Evolutionary conservation across 2,797 vertebrate genomes (phyloP).

Genomic region (Hapalemur alaotrensis): DNA sequence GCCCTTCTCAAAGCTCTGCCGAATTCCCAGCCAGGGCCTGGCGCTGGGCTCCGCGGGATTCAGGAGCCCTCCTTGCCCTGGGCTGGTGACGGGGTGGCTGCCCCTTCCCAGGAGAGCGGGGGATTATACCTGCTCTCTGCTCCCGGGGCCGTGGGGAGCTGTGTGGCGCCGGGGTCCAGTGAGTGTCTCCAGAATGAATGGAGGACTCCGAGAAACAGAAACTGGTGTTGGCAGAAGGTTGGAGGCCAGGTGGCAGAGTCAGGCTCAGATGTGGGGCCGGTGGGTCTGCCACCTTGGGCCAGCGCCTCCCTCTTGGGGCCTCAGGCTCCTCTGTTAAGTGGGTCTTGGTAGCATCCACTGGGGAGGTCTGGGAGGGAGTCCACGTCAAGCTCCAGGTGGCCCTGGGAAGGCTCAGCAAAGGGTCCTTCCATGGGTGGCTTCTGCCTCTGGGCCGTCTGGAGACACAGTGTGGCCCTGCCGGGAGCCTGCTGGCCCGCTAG

Average conservation of each 20-base stretch:
- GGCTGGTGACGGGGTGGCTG: neutral
- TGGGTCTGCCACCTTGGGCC: neutral
- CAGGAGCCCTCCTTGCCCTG: neutral
- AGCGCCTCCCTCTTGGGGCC: neutral
- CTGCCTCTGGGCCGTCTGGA: neutral
- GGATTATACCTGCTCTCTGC: rapidly evolving
- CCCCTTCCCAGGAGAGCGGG: neutral
- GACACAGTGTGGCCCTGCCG: rapidly evolving
- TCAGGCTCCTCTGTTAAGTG: neutral
- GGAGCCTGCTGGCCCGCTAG: neutral
- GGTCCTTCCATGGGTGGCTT: neutral
- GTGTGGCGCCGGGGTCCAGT: neutral
- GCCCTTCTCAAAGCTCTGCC: neutral
- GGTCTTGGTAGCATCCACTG: rapidly evolving
- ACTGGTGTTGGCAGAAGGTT: neutral
- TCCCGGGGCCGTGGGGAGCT: neutral
- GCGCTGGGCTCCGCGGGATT: neutral
- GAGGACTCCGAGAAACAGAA: neutral
- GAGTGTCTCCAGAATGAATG: neutral
- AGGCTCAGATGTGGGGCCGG: neutral
- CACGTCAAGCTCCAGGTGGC: neutral
- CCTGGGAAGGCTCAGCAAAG: neutral
- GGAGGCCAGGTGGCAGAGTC: neutral
- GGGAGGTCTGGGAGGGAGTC: neutral
- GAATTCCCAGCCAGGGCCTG: neutral